Evolutionary conservation across 2,797 vertebrate genomes (phyloP).

Genomic region (Siniperca scherzeri): DNA sequence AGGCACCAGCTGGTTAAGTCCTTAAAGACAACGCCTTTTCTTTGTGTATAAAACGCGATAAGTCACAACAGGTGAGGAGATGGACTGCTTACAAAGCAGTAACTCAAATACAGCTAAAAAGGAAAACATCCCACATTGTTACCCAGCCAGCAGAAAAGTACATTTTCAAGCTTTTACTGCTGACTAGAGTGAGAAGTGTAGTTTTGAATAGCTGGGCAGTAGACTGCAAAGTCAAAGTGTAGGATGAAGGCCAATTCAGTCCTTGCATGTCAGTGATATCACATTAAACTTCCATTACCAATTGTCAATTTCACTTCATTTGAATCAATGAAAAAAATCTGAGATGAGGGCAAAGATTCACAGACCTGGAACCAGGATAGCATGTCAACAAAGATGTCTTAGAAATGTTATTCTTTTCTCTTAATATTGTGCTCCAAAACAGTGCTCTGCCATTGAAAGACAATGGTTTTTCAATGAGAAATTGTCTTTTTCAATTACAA

Average conservation of each 20-base stretch:
- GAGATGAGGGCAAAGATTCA: not conserved
- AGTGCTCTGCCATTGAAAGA: not conserved
- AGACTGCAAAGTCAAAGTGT: not conserved
- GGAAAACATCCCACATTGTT: constrained; percentile 11
- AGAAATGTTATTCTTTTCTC: no score
- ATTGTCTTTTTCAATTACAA: not conserved
- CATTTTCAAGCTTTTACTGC: constrained; percentile 10
- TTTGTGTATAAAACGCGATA: constrained; percentile 41
- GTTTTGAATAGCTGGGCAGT: not conserved
- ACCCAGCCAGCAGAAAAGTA: constrained; percentile 11
- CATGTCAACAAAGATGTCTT: not conserved
- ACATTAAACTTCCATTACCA: no score
- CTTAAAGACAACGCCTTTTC: constrained; percentile 29
- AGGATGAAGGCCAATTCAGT: not conserved
- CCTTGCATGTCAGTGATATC: not conserved
- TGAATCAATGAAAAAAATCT: not conserved
- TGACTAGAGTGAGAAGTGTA: not conserved
- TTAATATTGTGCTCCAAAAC: not conserved
- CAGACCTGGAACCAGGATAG: not conserved
- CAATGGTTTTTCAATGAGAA: not conserved
- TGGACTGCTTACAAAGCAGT: constrained; percentile 17
- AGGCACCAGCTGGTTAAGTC: constrained; percentile 40
- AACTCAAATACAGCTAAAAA: constrained; percentile 3
- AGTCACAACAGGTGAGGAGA: constrained; percentile 21
- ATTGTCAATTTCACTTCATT: not conserved